Percentiles rank a stretch among this genome's conserved stretches.
phyloP scores from a whole-genome alignment of 2,797 vertebrate species.

The Enteromius radiatus region DNA sequence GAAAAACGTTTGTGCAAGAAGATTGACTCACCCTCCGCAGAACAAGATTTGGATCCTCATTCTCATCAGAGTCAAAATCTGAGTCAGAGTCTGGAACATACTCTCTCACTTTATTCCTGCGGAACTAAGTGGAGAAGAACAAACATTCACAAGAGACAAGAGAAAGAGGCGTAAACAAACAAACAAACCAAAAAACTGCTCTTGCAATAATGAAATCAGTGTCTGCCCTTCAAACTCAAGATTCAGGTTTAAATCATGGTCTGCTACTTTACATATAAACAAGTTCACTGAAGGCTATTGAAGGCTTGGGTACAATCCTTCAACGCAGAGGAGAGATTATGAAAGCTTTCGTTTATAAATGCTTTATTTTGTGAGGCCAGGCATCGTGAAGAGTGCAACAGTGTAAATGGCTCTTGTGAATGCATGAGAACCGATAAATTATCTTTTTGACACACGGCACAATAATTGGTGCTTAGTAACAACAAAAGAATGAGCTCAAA shows the following conservation, averaged over 20 bases:
- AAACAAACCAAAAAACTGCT: neutral
- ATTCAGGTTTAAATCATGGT: neutral
- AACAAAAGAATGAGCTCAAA: conserved; percentile 9
- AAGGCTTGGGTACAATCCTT: neutral
- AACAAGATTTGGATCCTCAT: conserved; percentile 70
- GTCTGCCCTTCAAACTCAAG: neutral
- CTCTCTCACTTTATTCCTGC: conserved; percentile 77
- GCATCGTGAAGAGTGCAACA: neutral
- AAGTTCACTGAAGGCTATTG: neutral
- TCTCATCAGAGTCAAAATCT: conserved; percentile 72
- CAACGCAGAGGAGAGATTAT: neutral
- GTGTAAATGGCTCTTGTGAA: conserved; percentile 11
- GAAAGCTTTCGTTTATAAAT: conserved; percentile 12
- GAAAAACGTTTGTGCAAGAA: neutral
- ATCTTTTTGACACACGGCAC: neutral
- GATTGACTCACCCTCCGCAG: conserved; percentile 73
- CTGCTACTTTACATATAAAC: conserved; percentile 7
- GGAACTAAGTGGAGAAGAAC: conserved; percentile 69
- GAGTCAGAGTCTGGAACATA: conserved; percentile 73
- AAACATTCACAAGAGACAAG: neutral
- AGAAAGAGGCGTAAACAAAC: neutral
- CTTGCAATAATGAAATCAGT: neutral
- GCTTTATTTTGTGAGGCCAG: conserved; percentile 1
- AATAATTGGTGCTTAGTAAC: conserved; percentile 30
- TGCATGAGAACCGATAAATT: neutral